A percentile compares a stretch with the other conserved stretches of the same genome.
phyloP scores from a whole-genome alignment of 2,888 invertebrate genomes.

The Anthoptus insignis region DNA sequence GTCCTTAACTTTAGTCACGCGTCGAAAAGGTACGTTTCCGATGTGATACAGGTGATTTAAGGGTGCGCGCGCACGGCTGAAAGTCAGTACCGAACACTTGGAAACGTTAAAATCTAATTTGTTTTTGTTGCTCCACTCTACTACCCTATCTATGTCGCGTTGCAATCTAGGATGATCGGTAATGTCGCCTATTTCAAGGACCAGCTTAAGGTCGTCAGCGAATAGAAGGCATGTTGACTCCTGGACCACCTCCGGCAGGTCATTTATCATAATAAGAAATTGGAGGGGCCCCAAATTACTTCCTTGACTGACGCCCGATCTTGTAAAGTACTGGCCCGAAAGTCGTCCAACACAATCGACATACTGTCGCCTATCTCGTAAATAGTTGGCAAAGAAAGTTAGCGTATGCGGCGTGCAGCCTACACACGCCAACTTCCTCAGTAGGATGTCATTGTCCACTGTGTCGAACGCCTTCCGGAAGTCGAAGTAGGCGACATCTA shows the following conservation, averaged over 20 bases:
- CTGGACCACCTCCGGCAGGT: not conserved
- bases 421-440: not conserved
- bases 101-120: too few relatives aligned
- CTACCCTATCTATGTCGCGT: too few relatives aligned
- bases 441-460: not conserved
- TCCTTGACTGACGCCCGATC: slow-evolving; percentile 7
- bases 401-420: not conserved
- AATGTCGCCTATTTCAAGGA: too few relatives aligned
- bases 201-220: slow-evolving; percentile 1
- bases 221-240: not conserved
- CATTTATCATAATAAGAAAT: slow-evolving; percentile 5
- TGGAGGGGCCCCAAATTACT: slow-evolving; percentile 8
- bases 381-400: not conserved
- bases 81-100: too few relatives aligned
- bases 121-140: too few relatives aligned
- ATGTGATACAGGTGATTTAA: too few relatives aligned
- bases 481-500: slow-evolving; percentile 17
- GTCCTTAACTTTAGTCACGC: not conserved
- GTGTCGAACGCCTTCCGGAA: slow-evolving; percentile 14
- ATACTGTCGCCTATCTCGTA: not conserved
- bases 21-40: not conserved
- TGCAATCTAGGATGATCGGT: too few relatives aligned
- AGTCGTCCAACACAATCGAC: not conserved
- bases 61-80: too few relatives aligned
- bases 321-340: not conserved